Evolutionary conservation across 2,113 vertebrate species (phyloP), one percentile per base, ranked within the genome.

Genomic region (Seriola aureovittata): DNA sequence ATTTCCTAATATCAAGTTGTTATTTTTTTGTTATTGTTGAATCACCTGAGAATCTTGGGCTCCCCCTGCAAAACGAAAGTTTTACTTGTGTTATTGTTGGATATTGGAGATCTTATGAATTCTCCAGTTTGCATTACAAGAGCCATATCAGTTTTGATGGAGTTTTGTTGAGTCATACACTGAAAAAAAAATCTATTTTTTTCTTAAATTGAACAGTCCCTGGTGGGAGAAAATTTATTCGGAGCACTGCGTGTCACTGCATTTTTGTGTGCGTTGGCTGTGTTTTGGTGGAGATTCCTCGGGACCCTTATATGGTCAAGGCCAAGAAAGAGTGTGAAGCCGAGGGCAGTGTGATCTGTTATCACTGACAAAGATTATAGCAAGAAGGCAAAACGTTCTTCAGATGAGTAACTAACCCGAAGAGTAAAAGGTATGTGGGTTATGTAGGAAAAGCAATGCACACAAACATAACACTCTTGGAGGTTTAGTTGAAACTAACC

Each of bases 301-400:
- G 6, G 89, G 85, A 89, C 83, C 95, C 95, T 94, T 96, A 96
- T 95, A 95, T 95, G 95, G 95, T 95, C 91, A 95, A 85, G 85
- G 86, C 89, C 82, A 78, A 80, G 88, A 77, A 59, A 71, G 75
- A 85, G 91, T 71, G 88, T 75, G 85, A 84, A 84, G 83, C 88
- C 67, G 59, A 80, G 83, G 73, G 62, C 85, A 85, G 74, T 48
- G 69, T 84, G 89, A 80, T 92, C 90, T 91, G 91, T 94, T 92
- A 93, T 93, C 88, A 90, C 90, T 92, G 82, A 40, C 38, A 69
- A 50, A 82, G 70, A 90, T 81, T 85, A 65, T 25, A 90, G 78
- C 60, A 82, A 81, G 68, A 91, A 91, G 88, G 79, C 54, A 69
- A 77, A 75, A 63, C 42, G 57, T 78, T 68, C 17, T 76, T 74